Conservation (phyloP, 2,888 invertebrate species). For the Torymus tubicola region DNA sequence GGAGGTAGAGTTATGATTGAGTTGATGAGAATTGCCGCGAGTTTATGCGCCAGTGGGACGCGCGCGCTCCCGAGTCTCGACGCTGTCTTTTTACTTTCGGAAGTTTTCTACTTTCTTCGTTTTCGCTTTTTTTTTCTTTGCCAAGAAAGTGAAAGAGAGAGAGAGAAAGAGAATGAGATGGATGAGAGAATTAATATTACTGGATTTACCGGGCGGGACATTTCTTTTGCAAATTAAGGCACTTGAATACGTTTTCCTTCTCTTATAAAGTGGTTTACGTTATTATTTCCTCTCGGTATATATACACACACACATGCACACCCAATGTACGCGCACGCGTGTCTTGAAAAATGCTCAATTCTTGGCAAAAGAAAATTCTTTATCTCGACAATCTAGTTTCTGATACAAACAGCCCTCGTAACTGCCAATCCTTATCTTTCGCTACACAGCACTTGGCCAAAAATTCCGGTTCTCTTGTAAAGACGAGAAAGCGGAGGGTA, state of each 20-base stretch:
- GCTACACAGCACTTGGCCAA: too few species aligned
- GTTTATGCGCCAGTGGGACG: constrained; percentile 2
- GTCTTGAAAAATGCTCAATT: too few species aligned
- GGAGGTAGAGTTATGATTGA: constrained; percentile 48
- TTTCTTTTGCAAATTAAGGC: constrained; percentile 6
- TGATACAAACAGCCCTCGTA: too few species aligned
- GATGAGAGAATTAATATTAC: background rate
- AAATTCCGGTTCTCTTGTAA: too few species aligned
- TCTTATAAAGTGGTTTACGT: background rate
- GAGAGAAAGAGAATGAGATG: too few species aligned
- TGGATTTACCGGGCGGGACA: background rate
- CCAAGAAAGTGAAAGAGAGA: background rate
- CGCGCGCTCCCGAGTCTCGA: background rate
- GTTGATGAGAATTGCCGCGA: constrained; percentile 33
- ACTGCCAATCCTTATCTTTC: too few species aligned
- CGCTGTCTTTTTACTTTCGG: too few species aligned
- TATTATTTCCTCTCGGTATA: background rate
- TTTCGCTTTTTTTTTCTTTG: constrained; percentile 6
- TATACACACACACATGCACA: too few species aligned
- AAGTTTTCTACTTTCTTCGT: background rate
- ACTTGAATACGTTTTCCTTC: background rate
- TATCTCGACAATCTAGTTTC: too few species aligned
- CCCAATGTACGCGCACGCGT: too few species aligned
- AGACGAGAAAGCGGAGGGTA: background rate
- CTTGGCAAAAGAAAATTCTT: too few species aligned